These are phyloP conservation scores for Xestoiulus laeticollis DNA, from an alignment of 2,888 invertebrate genomes.

Conservation along the genomic window DNA sequence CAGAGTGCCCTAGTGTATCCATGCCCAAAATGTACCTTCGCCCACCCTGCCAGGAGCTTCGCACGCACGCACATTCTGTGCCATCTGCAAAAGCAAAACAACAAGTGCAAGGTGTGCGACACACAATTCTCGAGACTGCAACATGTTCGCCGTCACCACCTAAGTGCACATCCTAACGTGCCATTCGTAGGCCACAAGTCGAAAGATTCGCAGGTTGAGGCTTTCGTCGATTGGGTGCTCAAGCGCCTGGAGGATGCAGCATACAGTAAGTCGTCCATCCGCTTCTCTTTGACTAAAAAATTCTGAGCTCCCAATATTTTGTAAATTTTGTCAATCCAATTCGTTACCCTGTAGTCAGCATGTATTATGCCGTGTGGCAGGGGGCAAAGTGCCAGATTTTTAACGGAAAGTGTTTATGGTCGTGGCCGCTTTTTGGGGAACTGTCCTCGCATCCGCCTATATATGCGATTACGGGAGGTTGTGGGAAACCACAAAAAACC, in stretches of 20 bases:
- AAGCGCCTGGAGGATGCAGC: not conserved
- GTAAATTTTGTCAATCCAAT: too few species aligned
- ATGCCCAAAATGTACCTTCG: not conserved
- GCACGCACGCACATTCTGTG: not conserved
- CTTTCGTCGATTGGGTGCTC: slow-evolving; percentile 50
- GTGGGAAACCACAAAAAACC: too few species aligned
- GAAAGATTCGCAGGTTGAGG: not conserved
- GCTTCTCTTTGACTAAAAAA: too few species aligned
- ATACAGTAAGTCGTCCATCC: not conserved
- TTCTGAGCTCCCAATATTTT: too few species aligned
- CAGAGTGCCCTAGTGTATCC: not conserved
- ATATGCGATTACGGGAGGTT: too few species aligned
- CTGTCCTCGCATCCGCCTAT: too few species aligned
- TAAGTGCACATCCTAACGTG: not conserved
- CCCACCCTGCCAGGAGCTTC: not conserved
- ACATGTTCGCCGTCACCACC: slow-evolving; percentile 37
- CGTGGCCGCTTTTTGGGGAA: too few species aligned
- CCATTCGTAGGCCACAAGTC: not conserved
- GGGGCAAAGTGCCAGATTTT: too few species aligned
- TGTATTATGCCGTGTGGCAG: too few species aligned
- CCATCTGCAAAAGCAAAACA: slow-evolving; percentile 44
- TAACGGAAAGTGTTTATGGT: too few species aligned
- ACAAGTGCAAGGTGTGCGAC: slow-evolving; percentile 20
- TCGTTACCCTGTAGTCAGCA: too few species aligned
- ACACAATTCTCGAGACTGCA: not conserved